Evolutionary conservation across 1,140 invertebrate species (phyloP).

Genomic region (Drosophila nigromelanica): DNA sequence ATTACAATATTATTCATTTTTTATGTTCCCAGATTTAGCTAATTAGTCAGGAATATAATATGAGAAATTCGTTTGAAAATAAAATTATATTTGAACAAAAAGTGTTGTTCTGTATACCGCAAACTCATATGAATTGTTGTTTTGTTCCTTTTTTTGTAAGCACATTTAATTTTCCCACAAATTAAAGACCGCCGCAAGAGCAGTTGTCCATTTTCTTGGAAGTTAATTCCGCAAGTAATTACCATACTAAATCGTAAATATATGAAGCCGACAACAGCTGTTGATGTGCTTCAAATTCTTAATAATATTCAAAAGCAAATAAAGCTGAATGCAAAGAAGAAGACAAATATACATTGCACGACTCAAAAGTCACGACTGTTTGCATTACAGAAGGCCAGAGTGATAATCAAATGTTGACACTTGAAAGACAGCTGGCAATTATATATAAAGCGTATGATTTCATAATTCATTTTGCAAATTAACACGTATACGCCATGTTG

Average conservation of each 20-base stretch:
- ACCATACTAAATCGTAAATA: not conserved
- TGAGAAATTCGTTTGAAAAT: too few species aligned
- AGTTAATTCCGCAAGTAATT: not conserved
- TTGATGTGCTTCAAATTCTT: slow-evolving; percentile 7
- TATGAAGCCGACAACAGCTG: slow-evolving; percentile 25
- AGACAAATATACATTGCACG: not conserved
- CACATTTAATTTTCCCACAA: too few species aligned
- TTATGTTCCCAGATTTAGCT: too few species aligned
- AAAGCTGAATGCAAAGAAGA: not conserved
- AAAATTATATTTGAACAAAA: too few species aligned
- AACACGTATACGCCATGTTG: slow-evolving; percentile 55
- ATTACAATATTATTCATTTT: too few species aligned
- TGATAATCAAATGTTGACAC: slow-evolving; percentile 37
- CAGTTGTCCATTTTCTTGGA: not conserved
- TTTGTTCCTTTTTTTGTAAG: too few species aligned
- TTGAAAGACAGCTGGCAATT: slow-evolving; percentile 33
- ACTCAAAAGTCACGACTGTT: too few species aligned
- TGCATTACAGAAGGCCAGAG: not conserved
- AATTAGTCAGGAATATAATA: too few species aligned
- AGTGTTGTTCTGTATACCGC: too few species aligned
- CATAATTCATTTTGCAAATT: slow-evolving; percentile 56
- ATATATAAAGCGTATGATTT: slow-evolving; percentile 22
- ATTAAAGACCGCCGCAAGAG: not conserved
- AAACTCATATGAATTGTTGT: too few species aligned
- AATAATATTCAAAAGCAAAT: slow-evolving; percentile 52